These are phyloP conservation scores for Magallana angulata DNA, from an alignment of 1,140 invertebrate species.

Conservation along the genomic window DNA sequence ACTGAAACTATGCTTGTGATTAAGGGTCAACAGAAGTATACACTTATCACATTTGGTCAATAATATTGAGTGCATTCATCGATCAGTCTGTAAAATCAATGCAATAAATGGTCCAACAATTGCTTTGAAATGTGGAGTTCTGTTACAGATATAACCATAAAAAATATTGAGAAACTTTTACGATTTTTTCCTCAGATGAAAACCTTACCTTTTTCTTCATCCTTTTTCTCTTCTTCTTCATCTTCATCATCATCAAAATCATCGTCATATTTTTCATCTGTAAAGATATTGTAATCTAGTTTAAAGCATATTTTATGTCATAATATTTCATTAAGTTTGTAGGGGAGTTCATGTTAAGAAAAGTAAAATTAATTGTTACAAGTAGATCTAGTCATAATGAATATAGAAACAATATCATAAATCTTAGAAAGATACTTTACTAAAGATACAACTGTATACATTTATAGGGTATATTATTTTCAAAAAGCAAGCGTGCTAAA, in stretches of 20 bases:
- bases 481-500: no score
- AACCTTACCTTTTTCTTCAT: conserved; percentile 46
- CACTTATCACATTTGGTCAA: conserved; percentile 19
- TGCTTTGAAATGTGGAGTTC: background rate
- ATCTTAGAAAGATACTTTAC: no score
- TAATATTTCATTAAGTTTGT: no score
- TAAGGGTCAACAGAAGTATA: background rate
- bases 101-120: background rate
- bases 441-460: no score
- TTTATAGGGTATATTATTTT: no score
- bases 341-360: no score
- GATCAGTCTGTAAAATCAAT: conserved; percentile 12
- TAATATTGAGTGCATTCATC: background rate
- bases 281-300: background rate
- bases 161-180: background rate
- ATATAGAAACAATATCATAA: no score
- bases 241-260: conserved; percentile 54
- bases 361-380: no score
- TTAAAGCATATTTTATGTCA: no score
- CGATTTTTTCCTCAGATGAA: no score
- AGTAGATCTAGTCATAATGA: no score
- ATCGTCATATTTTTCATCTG: conserved; percentile 59
- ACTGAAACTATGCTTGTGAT: background rate
- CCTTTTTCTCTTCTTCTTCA: conserved; percentile 55
- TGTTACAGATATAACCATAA: background rate